Evolutionary conservation across 2,888 invertebrate genomes (phyloP).

Genomic region (Stenoptilia bipunctidactyla): DNA sequence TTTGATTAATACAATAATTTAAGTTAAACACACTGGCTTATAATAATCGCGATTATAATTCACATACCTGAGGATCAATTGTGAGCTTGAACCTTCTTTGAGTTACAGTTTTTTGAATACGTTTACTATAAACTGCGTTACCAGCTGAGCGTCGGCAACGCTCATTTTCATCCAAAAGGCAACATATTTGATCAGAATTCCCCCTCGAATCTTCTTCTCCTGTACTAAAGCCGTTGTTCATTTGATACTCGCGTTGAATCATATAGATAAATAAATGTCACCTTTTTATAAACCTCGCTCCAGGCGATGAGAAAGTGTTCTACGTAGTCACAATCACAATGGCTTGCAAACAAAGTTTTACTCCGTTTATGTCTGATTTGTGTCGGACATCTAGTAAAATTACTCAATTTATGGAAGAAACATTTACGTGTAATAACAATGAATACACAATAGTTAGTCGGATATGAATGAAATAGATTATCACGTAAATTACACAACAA

Average conservation of each 20-base stretch:
- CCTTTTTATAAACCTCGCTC: slow-evolving; percentile 42
- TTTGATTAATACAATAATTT: too few relatives aligned
- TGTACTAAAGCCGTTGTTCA: slow-evolving; percentile 91
- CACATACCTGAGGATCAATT: slow-evolving; percentile 77
- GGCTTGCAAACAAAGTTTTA: too few relatives aligned
- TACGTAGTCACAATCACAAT: slow-evolving; percentile 58
- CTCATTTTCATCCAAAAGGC: slow-evolving; percentile 90
- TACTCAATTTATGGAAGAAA: too few relatives aligned
- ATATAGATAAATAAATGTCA: slow-evolving; percentile 56
- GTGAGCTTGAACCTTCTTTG: slow-evolving; percentile 90
- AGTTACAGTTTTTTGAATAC: slow-evolving; percentile 95
- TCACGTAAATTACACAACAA: too few relatives aligned
- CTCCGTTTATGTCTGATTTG: slow-evolving; percentile 56
- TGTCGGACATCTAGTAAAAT: slow-evolving; percentile 45
- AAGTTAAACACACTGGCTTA: too few relatives aligned
- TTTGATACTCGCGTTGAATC: slow-evolving; percentile 71
- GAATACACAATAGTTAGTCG: too few relatives aligned
- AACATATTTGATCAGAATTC: slow-evolving; percentile 91
- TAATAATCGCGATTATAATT: too few relatives aligned
- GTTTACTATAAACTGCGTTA: slow-evolving; percentile 96
- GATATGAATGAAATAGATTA: too few relatives aligned
- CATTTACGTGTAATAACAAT: too few relatives aligned
- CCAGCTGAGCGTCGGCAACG: slow-evolving; percentile 90
- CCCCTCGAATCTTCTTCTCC: slow-evolving; percentile 92
- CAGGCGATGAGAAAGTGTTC: slow-evolving; percentile 36